Evolutionary conservation across 1,140 invertebrate genomes (phyloP).

Genomic region (Solen grandis): DNA sequence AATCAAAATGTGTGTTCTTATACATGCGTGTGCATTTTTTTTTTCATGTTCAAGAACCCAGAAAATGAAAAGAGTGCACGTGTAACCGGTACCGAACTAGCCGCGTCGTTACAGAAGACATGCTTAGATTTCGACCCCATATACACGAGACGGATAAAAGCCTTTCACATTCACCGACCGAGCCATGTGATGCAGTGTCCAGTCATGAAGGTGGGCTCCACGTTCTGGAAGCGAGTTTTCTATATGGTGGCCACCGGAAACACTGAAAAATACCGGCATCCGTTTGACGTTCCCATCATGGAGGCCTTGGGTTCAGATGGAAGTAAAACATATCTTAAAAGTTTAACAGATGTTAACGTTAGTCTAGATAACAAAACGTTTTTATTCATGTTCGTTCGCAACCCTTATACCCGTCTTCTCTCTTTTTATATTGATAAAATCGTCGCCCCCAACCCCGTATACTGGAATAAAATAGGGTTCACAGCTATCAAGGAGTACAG

Average conservation of each 20-base stretch:
- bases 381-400: constrained; percentile 45
- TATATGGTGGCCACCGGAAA: background rate
- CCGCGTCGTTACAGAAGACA: no score
- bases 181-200: no score
- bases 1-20: no score
- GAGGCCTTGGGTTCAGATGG: background rate
- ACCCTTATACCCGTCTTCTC: constrained; percentile 36
- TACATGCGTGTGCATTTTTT: no score
- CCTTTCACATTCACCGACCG: no score
- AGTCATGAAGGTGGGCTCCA: background rate
- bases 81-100: no score
- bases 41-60: no score
- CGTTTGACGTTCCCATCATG: background rate
- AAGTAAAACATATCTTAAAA: background rate
- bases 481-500: constrained; percentile 24
- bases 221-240: background rate
- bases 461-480: constrained; percentile 41
- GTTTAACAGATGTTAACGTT: background rate
- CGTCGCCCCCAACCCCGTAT: constrained; percentile 41
- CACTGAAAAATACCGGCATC: background rate
- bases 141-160: no score
- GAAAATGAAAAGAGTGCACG: no score
- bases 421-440: constrained; percentile 48
- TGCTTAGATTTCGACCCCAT: no score
- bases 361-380: background rate